Evolutionary conservation across 2,888 invertebrate species (phyloP).

Genomic region (Phyllotreta striolata): DNA sequence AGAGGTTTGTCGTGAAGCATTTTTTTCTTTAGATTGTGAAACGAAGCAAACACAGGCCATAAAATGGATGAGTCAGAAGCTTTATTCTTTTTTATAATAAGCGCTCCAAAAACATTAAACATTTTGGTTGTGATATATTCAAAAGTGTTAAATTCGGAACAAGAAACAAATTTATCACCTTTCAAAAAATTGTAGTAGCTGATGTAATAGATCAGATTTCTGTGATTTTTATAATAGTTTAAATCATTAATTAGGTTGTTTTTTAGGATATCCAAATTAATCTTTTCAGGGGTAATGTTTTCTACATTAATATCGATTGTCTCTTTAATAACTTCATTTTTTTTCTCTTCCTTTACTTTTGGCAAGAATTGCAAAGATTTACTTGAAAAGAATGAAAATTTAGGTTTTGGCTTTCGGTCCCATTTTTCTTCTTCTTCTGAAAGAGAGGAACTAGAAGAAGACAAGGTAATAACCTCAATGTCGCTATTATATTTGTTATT

Average conservation of each 20-base stretch:
- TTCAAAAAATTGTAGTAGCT: slow-evolving; percentile 4
- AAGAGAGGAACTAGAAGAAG: neutral
- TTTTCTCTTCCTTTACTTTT: too few relatives aligned
- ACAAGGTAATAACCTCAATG: neutral
- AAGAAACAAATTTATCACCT: slow-evolving; percentile 1
- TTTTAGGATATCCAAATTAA: neutral
- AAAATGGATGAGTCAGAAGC: neutral
- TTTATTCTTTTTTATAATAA: neutral
- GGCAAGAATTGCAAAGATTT: too few relatives aligned
- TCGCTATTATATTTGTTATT: neutral
- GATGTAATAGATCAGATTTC: neutral
- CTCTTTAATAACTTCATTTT: too few relatives aligned
- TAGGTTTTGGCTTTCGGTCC: too few relatives aligned
- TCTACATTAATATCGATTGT: too few relatives aligned
- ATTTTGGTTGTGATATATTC: neutral
- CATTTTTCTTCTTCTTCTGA: neutral
- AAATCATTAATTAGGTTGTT: neutral
- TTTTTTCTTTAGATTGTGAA: neutral
- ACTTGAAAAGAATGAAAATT: too few relatives aligned
- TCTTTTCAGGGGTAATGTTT: too few relatives aligned
- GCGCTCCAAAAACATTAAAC: neutral
- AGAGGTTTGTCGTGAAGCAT: neutral
- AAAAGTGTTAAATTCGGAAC: slow-evolving; percentile 6
- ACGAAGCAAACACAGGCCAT: slow-evolving; percentile 6
- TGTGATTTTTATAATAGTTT: neutral